Percentiles rank a stretch among this genome's conserved stretches.
These are phyloP conservation scores for Polypterus senegalus DNA, from an alignment of 2,113 vertebrate species.

Conservation along the genomic window DNA sequence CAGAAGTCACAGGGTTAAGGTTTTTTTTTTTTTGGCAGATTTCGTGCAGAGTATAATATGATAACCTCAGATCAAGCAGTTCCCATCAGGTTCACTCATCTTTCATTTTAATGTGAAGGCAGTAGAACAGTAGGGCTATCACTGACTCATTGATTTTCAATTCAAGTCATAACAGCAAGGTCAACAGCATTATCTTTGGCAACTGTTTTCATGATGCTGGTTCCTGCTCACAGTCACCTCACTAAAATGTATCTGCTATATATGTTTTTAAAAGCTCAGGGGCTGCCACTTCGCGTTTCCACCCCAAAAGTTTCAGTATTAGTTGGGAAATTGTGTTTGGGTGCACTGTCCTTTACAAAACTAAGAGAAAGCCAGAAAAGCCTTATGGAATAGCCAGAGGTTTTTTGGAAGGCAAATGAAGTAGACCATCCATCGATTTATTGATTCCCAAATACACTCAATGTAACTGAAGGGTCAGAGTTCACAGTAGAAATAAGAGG, in stretches of 20 bases:
- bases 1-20: slow-evolving; percentile 55
- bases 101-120: slow-evolving; percentile 13
- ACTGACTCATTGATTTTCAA: slow-evolving; percentile 5
- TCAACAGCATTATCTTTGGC: slow-evolving; percentile 6
- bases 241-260: not conserved
- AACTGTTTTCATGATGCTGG: not conserved
- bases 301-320: too few species aligned
- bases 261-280: not conserved
- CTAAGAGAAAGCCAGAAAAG: too few species aligned
- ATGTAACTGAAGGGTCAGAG: too few species aligned
- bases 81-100: slow-evolving; percentile 26
- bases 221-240: not conserved
- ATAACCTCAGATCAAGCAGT: slow-evolving; percentile 48
- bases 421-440: too few species aligned
- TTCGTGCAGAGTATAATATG: slow-evolving; percentile 62
- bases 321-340: too few species aligned
- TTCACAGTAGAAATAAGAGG: too few species aligned
- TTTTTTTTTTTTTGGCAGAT: slow-evolving; percentile 64
- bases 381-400: too few species aligned
- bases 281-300: too few species aligned
- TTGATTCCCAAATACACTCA: too few species aligned
- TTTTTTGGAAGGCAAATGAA: too few species aligned
- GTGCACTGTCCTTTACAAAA: too few species aligned
- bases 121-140: slow-evolving; percentile 1
- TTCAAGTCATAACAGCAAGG: slow-evolving; percentile 6